Conservation (phyloP, 2,797 vertebrate species). For the Aeoliscus strigatus region DNA sequence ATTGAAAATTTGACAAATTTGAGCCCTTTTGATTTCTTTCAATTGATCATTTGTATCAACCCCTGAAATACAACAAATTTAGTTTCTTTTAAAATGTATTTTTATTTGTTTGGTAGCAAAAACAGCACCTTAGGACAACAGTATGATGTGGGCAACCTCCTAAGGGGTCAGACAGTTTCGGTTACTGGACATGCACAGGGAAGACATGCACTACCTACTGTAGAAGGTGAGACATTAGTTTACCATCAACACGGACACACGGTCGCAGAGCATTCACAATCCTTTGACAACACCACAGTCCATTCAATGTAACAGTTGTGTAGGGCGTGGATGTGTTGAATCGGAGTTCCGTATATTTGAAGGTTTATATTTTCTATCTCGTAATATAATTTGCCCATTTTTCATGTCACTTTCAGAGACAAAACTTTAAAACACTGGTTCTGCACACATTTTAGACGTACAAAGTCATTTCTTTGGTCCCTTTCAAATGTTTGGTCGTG, state of each 20-base stretch:
- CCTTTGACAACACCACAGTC: conserved; percentile 52
- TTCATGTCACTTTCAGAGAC: conserved; percentile 34
- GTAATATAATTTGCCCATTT: conserved; percentile 41
- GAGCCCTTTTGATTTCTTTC: no score
- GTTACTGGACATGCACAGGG: conserved; percentile 60
- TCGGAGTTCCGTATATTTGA: conserved; percentile 42
- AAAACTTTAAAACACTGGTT: conserved; percentile 31
- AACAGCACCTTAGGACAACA: conserved; percentile 73
- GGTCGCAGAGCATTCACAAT: conserved; percentile 65
- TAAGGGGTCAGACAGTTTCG: conserved; percentile 54
- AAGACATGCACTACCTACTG: conserved; percentile 65
- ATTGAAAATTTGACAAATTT: no score
- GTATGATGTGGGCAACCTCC: conserved; percentile 54
- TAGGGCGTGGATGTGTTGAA: conserved; percentile 19
- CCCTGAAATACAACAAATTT: background rate
- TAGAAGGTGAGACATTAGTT: conserved; percentile 57
- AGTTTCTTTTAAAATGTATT: conserved; percentile 68
- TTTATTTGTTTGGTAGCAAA: conserved; percentile 78
- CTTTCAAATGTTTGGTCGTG: conserved; percentile 72
- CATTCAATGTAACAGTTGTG: conserved; percentile 32
- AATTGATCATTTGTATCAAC: background rate
- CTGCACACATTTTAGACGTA: conserved; percentile 57
- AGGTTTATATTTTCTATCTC: conserved; percentile 22
- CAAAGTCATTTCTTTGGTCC: conserved; percentile 71
- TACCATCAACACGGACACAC: conserved; percentile 53